phyloP scores from a whole-genome alignment of 2,888 invertebrate species.

The Stramonita haemastoma region DNA sequence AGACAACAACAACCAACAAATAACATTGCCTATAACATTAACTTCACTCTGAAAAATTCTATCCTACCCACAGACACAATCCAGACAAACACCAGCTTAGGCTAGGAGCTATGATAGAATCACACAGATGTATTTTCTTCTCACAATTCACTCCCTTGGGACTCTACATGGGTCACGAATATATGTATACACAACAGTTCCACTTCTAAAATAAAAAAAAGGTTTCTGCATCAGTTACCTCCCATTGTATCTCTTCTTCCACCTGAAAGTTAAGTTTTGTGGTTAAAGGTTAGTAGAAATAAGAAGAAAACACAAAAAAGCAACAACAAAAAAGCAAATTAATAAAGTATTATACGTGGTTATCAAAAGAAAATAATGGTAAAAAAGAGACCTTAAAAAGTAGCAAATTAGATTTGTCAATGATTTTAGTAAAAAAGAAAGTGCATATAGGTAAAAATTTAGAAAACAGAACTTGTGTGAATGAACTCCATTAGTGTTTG shows the following conservation, averaged over 20 bases:
- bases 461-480: too few species aligned
- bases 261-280: slow-evolving; percentile 7
- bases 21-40: too few species aligned
- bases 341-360: neutral
- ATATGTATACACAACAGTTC: too few species aligned
- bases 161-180: neutral
- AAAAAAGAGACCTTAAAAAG: neutral
- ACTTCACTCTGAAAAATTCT: too few species aligned
- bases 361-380: neutral
- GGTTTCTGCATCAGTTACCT: neutral
- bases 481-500: too few species aligned
- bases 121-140: too few species aligned
- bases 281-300: neutral
- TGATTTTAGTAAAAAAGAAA: too few species aligned
- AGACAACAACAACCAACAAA: too few species aligned
- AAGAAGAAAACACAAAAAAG: neutral
- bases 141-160: neutral
- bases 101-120: too few species aligned
- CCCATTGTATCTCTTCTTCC: slow-evolving; percentile 11
- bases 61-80: too few species aligned
- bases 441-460: too few species aligned
- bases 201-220: neutral
- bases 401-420: neutral
- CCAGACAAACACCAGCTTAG: too few species aligned
- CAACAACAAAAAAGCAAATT: neutral